Base-by-base conservation (phyloP, 2,113 vertebrate species). In the Oreamnos americanus region DNA sequence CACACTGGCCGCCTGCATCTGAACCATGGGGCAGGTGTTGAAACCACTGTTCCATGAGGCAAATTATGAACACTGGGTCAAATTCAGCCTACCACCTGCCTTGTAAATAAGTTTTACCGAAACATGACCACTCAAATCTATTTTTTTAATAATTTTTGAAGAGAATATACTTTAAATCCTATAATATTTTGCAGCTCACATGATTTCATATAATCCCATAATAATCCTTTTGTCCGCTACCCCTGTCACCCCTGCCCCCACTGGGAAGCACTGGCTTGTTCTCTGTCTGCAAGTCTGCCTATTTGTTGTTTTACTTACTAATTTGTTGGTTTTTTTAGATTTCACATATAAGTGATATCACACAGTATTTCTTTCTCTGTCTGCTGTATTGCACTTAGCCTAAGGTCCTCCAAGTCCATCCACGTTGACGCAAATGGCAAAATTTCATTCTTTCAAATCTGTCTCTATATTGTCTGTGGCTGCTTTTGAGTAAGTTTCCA, bases 1-100 rank as follows among this genome's bases (percentile, higher is more conserved):
- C 49, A 11, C 5, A 14, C 25, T 0, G 3, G n/a, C 43, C 0
- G 0, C 14, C 2, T 30, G 43, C 23, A 8, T 53, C 49, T 30
- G 4, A 76, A 12, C 53, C 12, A 0, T 10, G 12, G 43, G 15
- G 21, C 55, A 45, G 36, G 36, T 13, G 1, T 67, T 8, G 28
- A 83, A 71, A 26, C 28, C 5, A 0, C 85, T 2, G 28, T 53
- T 71, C 23, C 30, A 4, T 26, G 33, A 28, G n/a, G 45, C 55
- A 60, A 23, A n/a, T 16, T 16, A 0, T 6, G 45, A 62, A 26
- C 45, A 7, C 1, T 5, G n/a, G 28, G 71, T 2, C 47, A 43
- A n/a, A 53, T 8, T 15, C 19, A 17, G 53, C 55, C 55, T 26
- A 1, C 26, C 2, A 4, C 10, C 36, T 17, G 23, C 6, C 7